Percentiles rank a stretch among this genome's conserved stretches.
Conservation (phyloP, 1,140 invertebrate species). For the Chionoecetes opilio region DNA sequence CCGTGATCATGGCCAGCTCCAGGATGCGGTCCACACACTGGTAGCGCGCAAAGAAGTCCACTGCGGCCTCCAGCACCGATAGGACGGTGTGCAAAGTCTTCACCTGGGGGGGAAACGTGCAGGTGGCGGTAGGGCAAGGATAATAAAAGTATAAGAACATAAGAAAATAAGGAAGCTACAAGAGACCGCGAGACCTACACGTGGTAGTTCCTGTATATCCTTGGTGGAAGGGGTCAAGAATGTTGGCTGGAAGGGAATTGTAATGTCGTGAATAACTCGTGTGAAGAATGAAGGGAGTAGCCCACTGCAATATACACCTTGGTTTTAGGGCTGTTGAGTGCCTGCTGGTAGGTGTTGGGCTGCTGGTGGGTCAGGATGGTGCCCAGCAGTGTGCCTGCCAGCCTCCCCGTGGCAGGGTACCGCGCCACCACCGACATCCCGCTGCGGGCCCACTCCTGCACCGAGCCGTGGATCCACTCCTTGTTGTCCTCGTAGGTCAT, state of each 20-base stretch:
- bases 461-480: constrained; percentile 80
- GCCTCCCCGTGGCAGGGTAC: constrained; percentile 60
- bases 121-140: not conserved
- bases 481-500: constrained; percentile 81
- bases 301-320: too few species aligned
- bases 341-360: constrained; percentile 77
- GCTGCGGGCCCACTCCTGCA: constrained; percentile 75
- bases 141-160: too few species aligned
- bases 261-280: not conserved
- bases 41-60: constrained; percentile 78
- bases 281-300: not conserved
- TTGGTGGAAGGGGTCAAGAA: too few species aligned
- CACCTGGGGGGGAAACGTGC: constrained; percentile 61
- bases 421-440: constrained; percentile 79
- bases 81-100: constrained; percentile 80
- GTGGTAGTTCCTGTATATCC: not conserved
- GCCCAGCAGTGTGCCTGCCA: constrained; percentile 78
- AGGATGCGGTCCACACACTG: constrained; percentile 76
- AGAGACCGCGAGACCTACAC: too few species aligned
- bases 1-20: constrained; percentile 80
- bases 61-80: constrained; percentile 77
- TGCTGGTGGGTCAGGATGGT: constrained; percentile 79
- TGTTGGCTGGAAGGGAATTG: not conserved
- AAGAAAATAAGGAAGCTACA: too few species aligned
- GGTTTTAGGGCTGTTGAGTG: constrained; percentile 78